Conservation (phyloP, 2,888 invertebrate genomes). For the Aleiodes leptofemur region DNA sequence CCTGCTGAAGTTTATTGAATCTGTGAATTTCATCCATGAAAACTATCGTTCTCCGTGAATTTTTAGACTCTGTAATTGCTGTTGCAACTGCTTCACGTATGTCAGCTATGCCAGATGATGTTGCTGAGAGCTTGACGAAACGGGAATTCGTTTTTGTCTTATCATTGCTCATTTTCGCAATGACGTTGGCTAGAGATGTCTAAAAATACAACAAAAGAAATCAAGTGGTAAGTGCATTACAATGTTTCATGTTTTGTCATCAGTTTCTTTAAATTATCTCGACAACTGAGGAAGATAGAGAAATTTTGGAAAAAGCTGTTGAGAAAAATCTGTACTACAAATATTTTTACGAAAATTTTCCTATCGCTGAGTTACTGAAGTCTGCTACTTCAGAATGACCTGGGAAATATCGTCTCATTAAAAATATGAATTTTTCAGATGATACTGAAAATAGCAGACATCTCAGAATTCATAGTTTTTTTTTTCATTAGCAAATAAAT, state of each 20-base stretch:
- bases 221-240: too few relatives aligned
- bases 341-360: too few relatives aligned
- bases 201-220: slow-evolving; percentile 68
- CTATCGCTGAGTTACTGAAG: too few relatives aligned
- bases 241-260: not conserved
- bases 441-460: too few relatives aligned
- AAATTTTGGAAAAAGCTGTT: not conserved
- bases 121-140: slow-evolving; percentile 84
- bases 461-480: too few relatives aligned
- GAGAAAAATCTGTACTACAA: too few relatives aligned
- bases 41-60: slow-evolving; percentile 82
- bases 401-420: too few relatives aligned
- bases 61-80: slow-evolving; percentile 82
- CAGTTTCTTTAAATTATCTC: not conserved
- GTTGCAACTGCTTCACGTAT: slow-evolving; percentile 83
- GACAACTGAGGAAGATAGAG: not conserved
- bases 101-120: slow-evolving; percentile 84
- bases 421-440: too few relatives aligned
- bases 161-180: slow-evolving; percentile 81
- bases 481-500: too few relatives aligned
- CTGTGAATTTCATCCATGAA: slow-evolving; percentile 92
- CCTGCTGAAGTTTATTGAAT: slow-evolving; percentile 89
- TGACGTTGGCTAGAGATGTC: slow-evolving; percentile 85
- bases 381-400: too few relatives aligned
- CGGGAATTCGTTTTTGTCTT: slow-evolving; percentile 76